These are phyloP conservation scores for Percopsis omiscomaycus DNA, from an alignment of 2,797 vertebrate genomes.

Conservation along the genomic window DNA sequence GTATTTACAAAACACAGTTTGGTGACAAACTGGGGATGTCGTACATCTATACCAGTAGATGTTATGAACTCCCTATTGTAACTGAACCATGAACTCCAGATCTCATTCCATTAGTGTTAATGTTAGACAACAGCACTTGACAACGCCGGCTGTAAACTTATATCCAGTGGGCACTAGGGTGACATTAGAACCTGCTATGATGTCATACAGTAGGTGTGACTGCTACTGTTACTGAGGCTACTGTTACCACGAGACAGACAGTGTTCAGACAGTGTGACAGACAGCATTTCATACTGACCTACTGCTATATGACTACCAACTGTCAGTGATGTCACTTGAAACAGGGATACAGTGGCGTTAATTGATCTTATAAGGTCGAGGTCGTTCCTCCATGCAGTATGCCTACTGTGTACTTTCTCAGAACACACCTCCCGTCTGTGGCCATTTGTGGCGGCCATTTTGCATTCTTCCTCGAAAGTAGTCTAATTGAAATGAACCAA, in stretches of 20 bases:
- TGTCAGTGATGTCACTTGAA: constrained; percentile 37
- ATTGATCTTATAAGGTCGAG: constrained; percentile 42
- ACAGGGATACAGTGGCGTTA: constrained; percentile 20
- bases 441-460: neutral
- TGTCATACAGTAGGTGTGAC: constrained; percentile 40
- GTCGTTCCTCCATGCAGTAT: constrained; percentile 1
- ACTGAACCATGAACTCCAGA: neutral
- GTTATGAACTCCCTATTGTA: neutral
- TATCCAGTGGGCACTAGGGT: constrained; percentile 52
- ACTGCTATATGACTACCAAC: constrained; percentile 52
- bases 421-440: neutral
- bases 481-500: no score
- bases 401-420: constrained; percentile 3
- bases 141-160: constrained; percentile 56
- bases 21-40: neutral
- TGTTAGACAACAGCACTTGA: constrained; percentile 47
- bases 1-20: no score
- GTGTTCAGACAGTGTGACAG: no score
- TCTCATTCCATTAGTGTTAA: constrained; percentile 3
- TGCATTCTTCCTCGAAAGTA: neutral
- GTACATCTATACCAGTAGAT: no score
- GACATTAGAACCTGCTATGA: constrained; percentile 60
- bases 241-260: constrained; percentile 50
- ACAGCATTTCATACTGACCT: constrained; percentile 44
- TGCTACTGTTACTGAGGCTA: constrained; percentile 48